Base-by-base conservation (phyloP, 2,797 vertebrate species). In the Echeneis naucrates region DNA sequence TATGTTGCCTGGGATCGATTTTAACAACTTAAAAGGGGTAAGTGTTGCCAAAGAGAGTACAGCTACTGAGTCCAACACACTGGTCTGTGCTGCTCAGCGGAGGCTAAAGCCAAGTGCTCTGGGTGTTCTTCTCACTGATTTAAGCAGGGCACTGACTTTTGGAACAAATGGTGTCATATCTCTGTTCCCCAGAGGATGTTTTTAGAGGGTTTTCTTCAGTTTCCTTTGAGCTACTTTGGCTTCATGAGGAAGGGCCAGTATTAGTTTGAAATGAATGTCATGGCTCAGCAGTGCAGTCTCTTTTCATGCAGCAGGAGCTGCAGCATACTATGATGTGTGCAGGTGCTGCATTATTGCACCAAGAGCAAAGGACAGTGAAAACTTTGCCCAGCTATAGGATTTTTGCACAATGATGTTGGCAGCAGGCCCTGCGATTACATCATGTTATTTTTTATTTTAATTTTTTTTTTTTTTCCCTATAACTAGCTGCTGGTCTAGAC, bases 1-100 rank as follows among this genome's bases (percentile, higher is more conserved):
- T 61, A 59, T 60, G 58, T 78, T 61, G 35, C 62, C 44, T 30
- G 32, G 51, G 67, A 80, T 83, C 59, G 16, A 78, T 86, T 76
- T 48, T 72, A 74, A 73, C 52, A 72, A 50, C 50, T 55, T 65
- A 45, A 58, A 14, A 26, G 21, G 59, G 59, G 60, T 69, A 79
- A 83, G 67, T 67, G 52, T 58, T 80, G 59, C 68, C 66, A 65
- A 24, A 68, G 65, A 69, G 40, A n/a, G 51, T 23, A 45, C 57
- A 45, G 40, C 69, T 30, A 50, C 60, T 35, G 48, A 77, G 69
- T 59, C 66, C 42, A 52, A 26, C 40, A 21, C 54, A 35, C 27
- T 63, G 42, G 38, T 33, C 35, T 64, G 48, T 65, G 48, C 10
- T 52, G 54, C 61, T 75, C 56, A 40, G 35, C 59, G 55, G 53